Percentiles rank a stretch among this genome's conserved stretches.
Evolutionary conservation across 1,140 invertebrate genomes (phyloP).

Genomic region (Zaprionus nigranus): DNA sequence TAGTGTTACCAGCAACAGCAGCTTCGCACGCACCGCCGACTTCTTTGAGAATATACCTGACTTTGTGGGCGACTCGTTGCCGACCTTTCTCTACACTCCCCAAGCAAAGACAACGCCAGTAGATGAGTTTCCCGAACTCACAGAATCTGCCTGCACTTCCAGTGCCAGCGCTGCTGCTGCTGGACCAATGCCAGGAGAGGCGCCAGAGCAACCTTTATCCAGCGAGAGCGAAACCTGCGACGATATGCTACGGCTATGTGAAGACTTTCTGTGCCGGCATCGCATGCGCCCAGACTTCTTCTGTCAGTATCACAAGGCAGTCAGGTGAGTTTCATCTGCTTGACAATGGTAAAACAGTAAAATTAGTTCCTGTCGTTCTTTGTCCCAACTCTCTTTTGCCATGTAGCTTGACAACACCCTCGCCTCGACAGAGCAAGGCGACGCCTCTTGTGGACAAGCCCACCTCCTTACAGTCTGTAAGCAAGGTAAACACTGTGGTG

Average conservation of each 20-base stretch:
- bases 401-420: slow-evolving; percentile 59
- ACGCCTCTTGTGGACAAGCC: slow-evolving; percentile 35
- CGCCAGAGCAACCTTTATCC: slow-evolving; percentile 34
- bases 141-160: slow-evolving; percentile 11
- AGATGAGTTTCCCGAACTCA: slow-evolving; percentile 2
- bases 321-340: slow-evolving; percentile 56
- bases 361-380: background rate
- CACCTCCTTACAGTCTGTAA: slow-evolving; percentile 10
- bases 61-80: slow-evolving; percentile 65
- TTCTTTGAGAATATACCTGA: slow-evolving; percentile 83
- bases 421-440: slow-evolving; percentile 63
- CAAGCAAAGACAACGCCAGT: background rate
- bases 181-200: background rate
- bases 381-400: background rate
- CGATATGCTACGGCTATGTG: slow-evolving; percentile 86
- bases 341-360: background rate
- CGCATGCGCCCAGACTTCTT: slow-evolving; percentile 88
- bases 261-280: slow-evolving; percentile 87
- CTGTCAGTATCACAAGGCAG: slow-evolving; percentile 85
- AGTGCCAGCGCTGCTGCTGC: background rate
- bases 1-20: slow-evolving; percentile 45
- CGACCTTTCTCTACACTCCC: slow-evolving; percentile 57
- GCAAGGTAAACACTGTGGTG: slow-evolving; percentile 45
- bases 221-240: slow-evolving; percentile 55
- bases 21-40: slow-evolving; percentile 70